Evolutionary conservation across 2,888 invertebrate genomes (phyloP), one percentile per base, ranked within the genome.

Genomic region (Marronus borbonicus): DNA sequence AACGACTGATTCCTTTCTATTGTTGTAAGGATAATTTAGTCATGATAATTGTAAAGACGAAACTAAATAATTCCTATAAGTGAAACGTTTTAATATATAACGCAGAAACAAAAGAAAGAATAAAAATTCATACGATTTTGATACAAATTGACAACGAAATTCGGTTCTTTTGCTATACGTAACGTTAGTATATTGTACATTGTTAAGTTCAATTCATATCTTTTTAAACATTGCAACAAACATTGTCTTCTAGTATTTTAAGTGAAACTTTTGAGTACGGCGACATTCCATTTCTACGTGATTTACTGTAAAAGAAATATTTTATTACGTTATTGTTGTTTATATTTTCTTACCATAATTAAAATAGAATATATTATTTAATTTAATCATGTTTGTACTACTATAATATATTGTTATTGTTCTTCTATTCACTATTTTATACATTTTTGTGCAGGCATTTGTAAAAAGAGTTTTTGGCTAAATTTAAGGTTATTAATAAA

Each of bases 401-500:
- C 44, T 8, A n/a, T 65, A 12, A n/a, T 44, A 36, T 66, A 20
- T 44, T 66, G 65, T 66, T 66, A 17, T 66, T 66, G 20, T 39
- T 44, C 17, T 66, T 12, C 39, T 49, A 44, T 31, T 66, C 20
- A 20, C n/a, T 66, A 66, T 66, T 66, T 66, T 66, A 66, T 66
- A 66, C 39, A 10, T 14, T 66, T 66, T 44, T 66, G 65, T 44
- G 55, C 24, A 72, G 72, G 52, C 17, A 66, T 77, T 72, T 77
- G 66, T 77, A 72, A 72, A 60, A 58, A 58, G 55, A 72, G 20
- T 31, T 72, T 72, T 72, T 55, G 58, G 20, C 55, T 58, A 58
- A 58, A 58, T 58, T 44, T 44, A 44, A 17, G 20, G 55, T 58
- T 58, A 58, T 17, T 12, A 58, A 58, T 58, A 58, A 58, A 58